Evolutionary conservation across 2,888 invertebrate genomes (phyloP), one percentile per base, ranked within the genome.

Genomic region (Bibio marci): DNA sequence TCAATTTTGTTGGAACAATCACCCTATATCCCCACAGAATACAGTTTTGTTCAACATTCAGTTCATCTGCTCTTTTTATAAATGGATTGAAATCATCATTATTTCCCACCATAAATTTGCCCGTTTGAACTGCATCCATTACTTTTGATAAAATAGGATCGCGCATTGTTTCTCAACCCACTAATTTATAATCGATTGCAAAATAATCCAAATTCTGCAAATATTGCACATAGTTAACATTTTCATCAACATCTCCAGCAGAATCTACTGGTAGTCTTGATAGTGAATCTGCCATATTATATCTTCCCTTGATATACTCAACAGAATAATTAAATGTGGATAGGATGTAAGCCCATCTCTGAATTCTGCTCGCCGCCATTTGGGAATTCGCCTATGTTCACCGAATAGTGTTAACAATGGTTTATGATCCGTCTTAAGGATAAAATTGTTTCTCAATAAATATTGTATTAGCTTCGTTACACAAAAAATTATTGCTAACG

Each of bases 31-130:
- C 35, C 14, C 35, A 13, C 18, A 28, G 15, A n/a, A 39, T 5
- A 13, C 19, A 41, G 17, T 37, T 47, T 46, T 4, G 47, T 40
- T 38, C 48, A 30, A 13, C 46, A 45, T 30, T 40, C 42, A 5
- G 46, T 43, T 31, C 44, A 43, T 2, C 18, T 11, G 18, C 45
- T 28, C 13, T 28, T 28, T 8, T 22, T 4, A 6, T 6, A 22
- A 22, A 22, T 22, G 22, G 22, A 6, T 22, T 8, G 4, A 22
- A 22, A 4, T 22, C 22, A 6, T 22, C 5, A 22, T 22, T 4
- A 22, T 4, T 22, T 6, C 22, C 22, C 5, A 8, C 5, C 22
- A 22, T 22, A 28, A 28, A 28, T 4, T 28, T 28, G 4, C 13
- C 11, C 4, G 4, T 8, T 12, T 28, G 28, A n/a, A 28, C 12